Evolutionary conservation across 2,888 invertebrate genomes (phyloP), one percentile per base, ranked within the genome.

Genomic region (Spodoptera picta): DNA sequence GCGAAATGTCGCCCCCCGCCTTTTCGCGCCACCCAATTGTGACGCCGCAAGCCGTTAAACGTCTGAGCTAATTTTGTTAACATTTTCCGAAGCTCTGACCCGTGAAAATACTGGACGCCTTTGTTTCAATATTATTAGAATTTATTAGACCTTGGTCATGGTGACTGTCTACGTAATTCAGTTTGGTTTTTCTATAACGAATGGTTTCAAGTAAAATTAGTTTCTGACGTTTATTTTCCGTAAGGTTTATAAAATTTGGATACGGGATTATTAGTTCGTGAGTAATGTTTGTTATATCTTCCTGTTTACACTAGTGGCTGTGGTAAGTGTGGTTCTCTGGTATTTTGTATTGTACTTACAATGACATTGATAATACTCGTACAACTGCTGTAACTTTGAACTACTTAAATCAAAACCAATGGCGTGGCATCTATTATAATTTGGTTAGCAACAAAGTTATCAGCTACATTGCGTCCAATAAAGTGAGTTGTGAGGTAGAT

Each of bases 1-100:
- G 80, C 77, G 71, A 84, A 86, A 85, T 86, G 84, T 87, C 84
- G 75, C 72, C 75, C 66, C 68, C 69, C 72, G 77, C 79, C 82
- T 86, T 88, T 87, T 82, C 75, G 81, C 78, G 82, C 78, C 81
- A 80, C 80, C 83, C 79, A 83, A 81, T 86, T 84, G 81, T 81
- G 79, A 69, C 75, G 77, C 79, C 82, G 74, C 82, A 80, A 83
- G 77, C 80, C 72, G 76, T 79, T 82, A 82, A 83, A 83, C 82
- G 82, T 82, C 76, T 58, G 65, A 70, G 79, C 80, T 85, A 87
- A 87, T 85, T 87, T 75, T 69, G 80, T 82, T 83, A 83, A 70
- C 78, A 74, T 81, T 84, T 82, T 77, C 69, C 69, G 62, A 74
- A 67, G 69, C 72, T 42, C 44, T 83, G 83, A 81, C 78, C 79